phyloP scores from a whole-genome alignment of 2,797 vertebrate species.

The Chaunax sp. region DNA sequence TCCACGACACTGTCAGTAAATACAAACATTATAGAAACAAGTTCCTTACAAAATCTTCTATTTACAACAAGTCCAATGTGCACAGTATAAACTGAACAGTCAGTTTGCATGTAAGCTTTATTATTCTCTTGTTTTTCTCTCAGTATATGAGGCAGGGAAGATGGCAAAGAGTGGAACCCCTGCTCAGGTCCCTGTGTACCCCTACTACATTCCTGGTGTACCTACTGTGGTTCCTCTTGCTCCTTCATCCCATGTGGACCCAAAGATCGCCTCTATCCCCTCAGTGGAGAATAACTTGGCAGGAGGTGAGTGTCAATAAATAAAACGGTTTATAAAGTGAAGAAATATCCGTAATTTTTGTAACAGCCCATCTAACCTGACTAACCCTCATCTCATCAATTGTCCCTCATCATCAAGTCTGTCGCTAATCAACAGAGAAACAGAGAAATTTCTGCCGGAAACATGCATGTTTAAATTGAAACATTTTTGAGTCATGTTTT shows the following conservation, averaged over 20 bases:
- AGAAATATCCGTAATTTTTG: neutral
- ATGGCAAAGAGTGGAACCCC: slow-evolving; percentile 88
- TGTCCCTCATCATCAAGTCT: slow-evolving; percentile 22
- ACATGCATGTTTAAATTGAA: slow-evolving; percentile 4
- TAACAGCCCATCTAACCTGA: slow-evolving; percentile 19
- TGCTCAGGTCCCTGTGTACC: slow-evolving; percentile 88
- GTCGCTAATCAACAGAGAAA: slow-evolving; percentile 25
- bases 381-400: slow-evolving; percentile 51
- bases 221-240: slow-evolving; percentile 86
- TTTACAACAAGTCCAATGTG: neutral
- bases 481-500: neutral
- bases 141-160: slow-evolving; percentile 97
- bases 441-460: too few relatives aligned
- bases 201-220: slow-evolving; percentile 92
- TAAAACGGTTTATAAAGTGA: neutral
- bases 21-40: neutral
- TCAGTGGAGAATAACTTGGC: slow-evolving; percentile 78
- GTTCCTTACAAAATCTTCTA: neutral
- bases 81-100: too few relatives aligned
- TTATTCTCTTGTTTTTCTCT: slow-evolving; percentile 6
- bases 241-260: slow-evolving; percentile 86
- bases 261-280: slow-evolving; percentile 85
- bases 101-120: neutral
- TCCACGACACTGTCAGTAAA: slow-evolving; percentile 91
- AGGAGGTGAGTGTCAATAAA: slow-evolving; percentile 72